Evolutionary conservation across 2,888 invertebrate species (phyloP).

Genomic region (Andrena flavipes): DNA sequence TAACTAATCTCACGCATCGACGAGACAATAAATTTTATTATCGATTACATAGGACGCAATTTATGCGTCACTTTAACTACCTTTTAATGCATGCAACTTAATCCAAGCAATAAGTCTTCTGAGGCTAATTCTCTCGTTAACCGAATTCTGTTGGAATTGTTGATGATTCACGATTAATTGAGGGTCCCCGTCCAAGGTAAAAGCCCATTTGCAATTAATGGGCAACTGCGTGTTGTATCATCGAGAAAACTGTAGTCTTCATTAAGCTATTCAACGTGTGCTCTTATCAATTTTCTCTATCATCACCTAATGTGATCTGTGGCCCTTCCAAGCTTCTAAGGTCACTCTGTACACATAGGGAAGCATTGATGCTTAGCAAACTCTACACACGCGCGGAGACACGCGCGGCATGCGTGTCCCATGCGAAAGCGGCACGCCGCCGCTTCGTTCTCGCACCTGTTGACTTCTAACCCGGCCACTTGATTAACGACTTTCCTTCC

Average conservation of each 20-base stretch:
- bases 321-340: constrained; percentile 15
- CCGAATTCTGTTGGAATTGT: constrained; percentile 27
- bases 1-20: constrained; percentile 53
- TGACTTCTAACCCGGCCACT: constrained; percentile 74
- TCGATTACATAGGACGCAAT: constrained; percentile 52
- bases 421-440: constrained; percentile 60
- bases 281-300: constrained; percentile 14
- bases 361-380: constrained; percentile 1
- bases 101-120: constrained; percentile 18
- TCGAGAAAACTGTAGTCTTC: background rate
- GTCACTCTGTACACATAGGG: background rate
- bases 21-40: constrained; percentile 58
- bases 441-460: constrained; percentile 73
- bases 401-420: constrained; percentile 68
- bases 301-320: background rate
- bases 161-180: constrained; percentile 30
- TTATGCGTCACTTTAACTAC: constrained; percentile 47
- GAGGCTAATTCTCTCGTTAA: constrained; percentile 30
- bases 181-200: background rate
- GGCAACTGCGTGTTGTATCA: background rate
- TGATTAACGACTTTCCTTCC: constrained; percentile 77
- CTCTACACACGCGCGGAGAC: constrained; percentile 30
- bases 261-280: background rate
- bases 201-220: background rate
- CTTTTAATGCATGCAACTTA: constrained; percentile 39